Evolutionary conservation across 2,797 vertebrate species (phyloP), one percentile per base, ranked within the genome.

Genomic region (Phrynocephalus guinanensis): DNA sequence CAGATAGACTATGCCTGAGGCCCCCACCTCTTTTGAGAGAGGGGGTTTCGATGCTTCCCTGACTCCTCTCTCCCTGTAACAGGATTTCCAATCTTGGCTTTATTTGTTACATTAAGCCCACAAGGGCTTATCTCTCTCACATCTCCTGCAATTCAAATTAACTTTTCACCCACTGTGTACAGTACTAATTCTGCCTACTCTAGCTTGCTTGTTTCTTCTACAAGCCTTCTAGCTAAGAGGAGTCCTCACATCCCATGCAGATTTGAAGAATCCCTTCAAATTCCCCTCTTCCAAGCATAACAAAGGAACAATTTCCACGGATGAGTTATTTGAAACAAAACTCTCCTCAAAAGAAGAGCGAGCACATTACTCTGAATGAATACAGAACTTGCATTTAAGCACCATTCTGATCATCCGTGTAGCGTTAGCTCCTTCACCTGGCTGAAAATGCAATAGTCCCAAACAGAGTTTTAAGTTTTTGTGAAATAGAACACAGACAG

Each of bases 381-480:
- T 30, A 44, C 38, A 56, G 11, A 15, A 85, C 73, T 71, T 89
- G 16, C 72, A 13, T 67, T 80, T 83, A 89, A 91, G 67, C 85
- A 78, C 18, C 15, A 15, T 76, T 48, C 63, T 92, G 86, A 83
- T 68, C 91, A 93, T 92, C 91, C 85, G 72, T 93, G 91, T 91
- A 86, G 84, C 94, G 91, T 91, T 92, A 93, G 92, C 94, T 93
- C 94, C 94, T 94, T 95, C 92, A 85, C 83, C 92, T 90, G 92
- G 91, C 44, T 93, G 88, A 86, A 95, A 95, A 93, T 83, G 91
- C 89, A 94, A 79, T 89, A 83, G 82, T 75, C 86, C 85, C 8
- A 90, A 87, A 0, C 11, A 22, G 8, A 0, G 1, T 84, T 90
- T 38, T 28, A 44, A 78, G 85, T n/a, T 28, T 72, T 79, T 48